Base-by-base conservation (phyloP, 2,888 invertebrate genomes). In the Ichneumoninae sp. region DNA sequence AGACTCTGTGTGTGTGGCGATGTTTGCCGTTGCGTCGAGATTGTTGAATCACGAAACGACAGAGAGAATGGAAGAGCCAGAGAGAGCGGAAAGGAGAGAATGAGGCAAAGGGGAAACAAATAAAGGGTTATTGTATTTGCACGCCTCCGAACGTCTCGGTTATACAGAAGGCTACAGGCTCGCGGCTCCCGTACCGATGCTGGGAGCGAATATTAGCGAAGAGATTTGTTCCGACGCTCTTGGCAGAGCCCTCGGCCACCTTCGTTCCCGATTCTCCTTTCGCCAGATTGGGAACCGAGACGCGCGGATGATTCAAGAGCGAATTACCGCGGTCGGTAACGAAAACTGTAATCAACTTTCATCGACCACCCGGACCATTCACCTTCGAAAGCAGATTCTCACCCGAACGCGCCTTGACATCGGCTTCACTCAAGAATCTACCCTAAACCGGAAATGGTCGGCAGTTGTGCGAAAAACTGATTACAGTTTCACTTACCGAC, bases 81-180 rank as follows among this genome's bases (percentile, higher is more conserved):
- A 33, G 33, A 33, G 74, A 75, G 76, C 60, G 80, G 69, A 65
- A 71, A 22, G 75, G 52, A n/a, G 75, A 65, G 76, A 86, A 88
- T 79, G 85, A 89, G 90, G 88, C 54, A 79, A 80, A 83, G 40
- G 83, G 86, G 88, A 87, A 92, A 93, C 93, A 93, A 93, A 93
- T 93, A 93, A 93, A 93, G 93, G 93, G 93, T 93, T 93, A 93
- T 93, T 93, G 91, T 93, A 93, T 93, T 93, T 93, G 91, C 93
- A 86, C 91, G 91, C 91, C 93, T 86, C 40, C 87, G 80, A 86
- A 87, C 87, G 75, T 57, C 82, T 86, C 80, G 82, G 85, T 86
- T 85, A 88, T 86, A 80, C 76, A 60, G 50, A 77, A 62, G 52
- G 47, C 44, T 22, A 7, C 8, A 80, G 80, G 75, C 54, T 54